Base-by-base conservation (phyloP, 2,888 invertebrate species). In the Latheticus oryzae region DNA sequence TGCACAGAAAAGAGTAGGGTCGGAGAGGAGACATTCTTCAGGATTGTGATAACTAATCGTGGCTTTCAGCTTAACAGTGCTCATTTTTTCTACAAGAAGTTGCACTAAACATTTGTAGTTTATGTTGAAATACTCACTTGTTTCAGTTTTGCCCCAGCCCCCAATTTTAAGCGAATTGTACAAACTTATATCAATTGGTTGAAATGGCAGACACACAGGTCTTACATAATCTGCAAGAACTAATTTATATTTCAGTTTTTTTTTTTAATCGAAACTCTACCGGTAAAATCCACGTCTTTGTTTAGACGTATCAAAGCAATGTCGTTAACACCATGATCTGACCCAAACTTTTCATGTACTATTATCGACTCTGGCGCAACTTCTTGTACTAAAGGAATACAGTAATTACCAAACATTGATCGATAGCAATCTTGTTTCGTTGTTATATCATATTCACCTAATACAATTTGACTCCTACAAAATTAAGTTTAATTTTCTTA, bases 391-490 rank as follows among this genome's bases (percentile, higher is more conserved):
- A 45, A 35, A 3, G 24, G 35, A 11, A 24, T 8, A 11, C 54
- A 54, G 43, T 45, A 11, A 7, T 11, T 7, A 4, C n/a, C n/a
- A n/a, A n/a, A n/a, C n/a, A n/a, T n/a, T n/a, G 24, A 32, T 28
- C 7, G 4, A 19, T 19, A n/a, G 70, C 87, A 88, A 68, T 88
- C 88, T 0, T 79, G 73, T 12, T 83, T 81, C 0, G 80, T 82
- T 60, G 82, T 81, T 0, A 81, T 82, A 67, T 88, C 84, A 65
- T 85, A 86, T 74, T 88, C 87, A 0, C 88, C 88, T 19, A 87
- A 74, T 1, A 87, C 81, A 1, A 83, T 81, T 19, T 79, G 77
- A 60, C 78, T 75, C 57, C 83, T 47, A 8, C 5, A 37, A 33
- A 24, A 11, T 37, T 3, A 9, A 19, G 8, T 37, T 7, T 33